A percentile compares a stretch with the other conserved stretches of the same genome.
Conservation (phyloP, 2,797 vertebrate species). For the Xiphophorus birchmanni region DNA sequence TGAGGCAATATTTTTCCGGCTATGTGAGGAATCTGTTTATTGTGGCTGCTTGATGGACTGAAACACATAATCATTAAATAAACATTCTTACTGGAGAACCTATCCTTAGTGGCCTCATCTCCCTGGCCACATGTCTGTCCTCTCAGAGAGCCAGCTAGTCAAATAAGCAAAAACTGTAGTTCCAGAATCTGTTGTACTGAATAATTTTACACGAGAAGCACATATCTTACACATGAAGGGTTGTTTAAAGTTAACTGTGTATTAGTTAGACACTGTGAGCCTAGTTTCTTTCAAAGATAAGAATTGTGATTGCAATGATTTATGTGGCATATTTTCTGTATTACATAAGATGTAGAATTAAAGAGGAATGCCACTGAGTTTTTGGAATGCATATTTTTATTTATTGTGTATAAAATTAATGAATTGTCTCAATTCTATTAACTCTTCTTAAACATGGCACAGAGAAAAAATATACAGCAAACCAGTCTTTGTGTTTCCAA, state of each 20-base stretch:
- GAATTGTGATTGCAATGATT: conserved; percentile 67
- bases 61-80: conserved; percentile 38
- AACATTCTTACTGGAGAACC: conserved; percentile 31
- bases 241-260: conserved; percentile 74
- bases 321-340: conserved; percentile 69
- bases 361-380: conserved; percentile 58
- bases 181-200: conserved; percentile 62
- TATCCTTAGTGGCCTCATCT: conserved; percentile 9
- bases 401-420: conserved; percentile 35
- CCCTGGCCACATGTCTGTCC: conserved; percentile 41
- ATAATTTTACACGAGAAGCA: conserved; percentile 79
- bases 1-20: conserved; percentile 45
- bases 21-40: conserved; percentile 5
- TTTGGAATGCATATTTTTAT: conserved; percentile 61
- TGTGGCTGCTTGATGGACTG: conserved; percentile 41
- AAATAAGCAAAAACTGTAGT: conserved; percentile 74
- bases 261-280: conserved; percentile 82
- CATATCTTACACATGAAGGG: conserved; percentile 76
- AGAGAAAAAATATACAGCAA: conserved; percentile 28
- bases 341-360: conserved; percentile 62
- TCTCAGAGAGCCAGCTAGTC: conserved; percentile 62
- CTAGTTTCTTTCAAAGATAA: conserved; percentile 76
- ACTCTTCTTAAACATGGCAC: conserved; percentile 35
- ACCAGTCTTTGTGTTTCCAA: conserved; percentile 45
- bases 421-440: conserved; percentile 45